Evolutionary conservation across 1,140 invertebrate species (phyloP).

Genomic region (Temnothorax curvispinosus): DNA sequence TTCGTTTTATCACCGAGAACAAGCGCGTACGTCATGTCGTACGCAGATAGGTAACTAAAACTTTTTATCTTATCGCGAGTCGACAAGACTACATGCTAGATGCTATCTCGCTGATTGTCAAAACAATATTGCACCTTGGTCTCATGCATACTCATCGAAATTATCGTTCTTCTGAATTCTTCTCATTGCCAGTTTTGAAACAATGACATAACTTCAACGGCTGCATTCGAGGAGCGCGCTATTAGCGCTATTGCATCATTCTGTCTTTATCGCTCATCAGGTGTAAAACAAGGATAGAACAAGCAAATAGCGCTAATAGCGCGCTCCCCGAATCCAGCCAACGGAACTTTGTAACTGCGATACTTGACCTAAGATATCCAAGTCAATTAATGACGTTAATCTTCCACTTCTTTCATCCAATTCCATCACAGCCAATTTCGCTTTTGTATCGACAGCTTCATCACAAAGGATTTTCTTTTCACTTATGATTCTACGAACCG

Average conservation of each 20-base stretch:
- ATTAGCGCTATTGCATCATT: no score
- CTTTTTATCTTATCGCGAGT: slow-evolving; percentile 45
- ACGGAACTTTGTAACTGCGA: neutral
- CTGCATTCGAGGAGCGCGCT: no score
- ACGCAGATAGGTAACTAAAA: neutral
- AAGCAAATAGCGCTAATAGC: no score
- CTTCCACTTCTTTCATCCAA: neutral
- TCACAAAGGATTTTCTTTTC: neutral
- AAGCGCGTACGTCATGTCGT: neutral
- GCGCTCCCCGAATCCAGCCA: no score
- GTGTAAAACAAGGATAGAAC: no score
- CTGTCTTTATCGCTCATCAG: no score
- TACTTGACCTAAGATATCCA: no score
- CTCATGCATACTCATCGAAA: neutral
- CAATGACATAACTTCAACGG: neutral
- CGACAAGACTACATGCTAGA: neutral
- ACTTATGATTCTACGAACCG: neutral
- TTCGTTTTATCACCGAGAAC: neutral
- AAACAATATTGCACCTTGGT: slow-evolving; percentile 22
- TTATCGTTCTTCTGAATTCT: no score
- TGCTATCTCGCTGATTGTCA: slow-evolving; percentile 25
- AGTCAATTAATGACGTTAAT: neutral
- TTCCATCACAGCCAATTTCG: neutral
- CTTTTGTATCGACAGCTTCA: neutral
- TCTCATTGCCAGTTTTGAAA: neutral